A percentile compares a stretch with the other conserved stretches of the same genome.
Conservation (phyloP, 2,888 invertebrate species). For the Acrocyrtus sp. region DNA sequence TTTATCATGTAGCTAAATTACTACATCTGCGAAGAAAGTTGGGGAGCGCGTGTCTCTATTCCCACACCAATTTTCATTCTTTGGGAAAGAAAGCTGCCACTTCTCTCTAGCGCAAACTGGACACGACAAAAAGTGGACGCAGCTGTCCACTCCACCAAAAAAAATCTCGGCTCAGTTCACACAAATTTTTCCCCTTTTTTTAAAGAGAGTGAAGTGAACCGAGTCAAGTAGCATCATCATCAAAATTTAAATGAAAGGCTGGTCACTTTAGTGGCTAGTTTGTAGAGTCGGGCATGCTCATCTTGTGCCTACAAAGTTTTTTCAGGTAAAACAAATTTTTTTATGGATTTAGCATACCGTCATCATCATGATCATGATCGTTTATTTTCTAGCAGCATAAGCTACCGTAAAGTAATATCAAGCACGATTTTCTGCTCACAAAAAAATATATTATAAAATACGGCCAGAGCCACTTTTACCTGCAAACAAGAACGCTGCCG, state of each 20-base stretch:
- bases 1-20: too few relatives aligned
- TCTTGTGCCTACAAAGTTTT: conserved; percentile 38
- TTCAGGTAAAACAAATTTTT: conserved; percentile 8
- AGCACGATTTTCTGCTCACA: conserved; percentile 15
- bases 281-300: conserved; percentile 1
- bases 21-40: too few relatives aligned
- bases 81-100: conserved; percentile 2
- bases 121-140: conserved; percentile 30
- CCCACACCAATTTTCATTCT: conserved; percentile 1
- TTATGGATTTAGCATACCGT: background rate
- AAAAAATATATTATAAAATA: conserved; percentile 11
- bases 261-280: too few relatives aligned
- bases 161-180: background rate
- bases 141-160: too few relatives aligned
- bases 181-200: background rate
- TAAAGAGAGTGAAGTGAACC: background rate
- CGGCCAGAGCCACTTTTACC: too few relatives aligned
- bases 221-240: background rate
- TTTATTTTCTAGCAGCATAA: conserved; percentile 38
- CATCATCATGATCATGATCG: background rate
- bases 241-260: too few relatives aligned
- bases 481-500: too few relatives aligned
- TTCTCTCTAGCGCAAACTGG: conserved; percentile 28
- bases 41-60: conserved; percentile 29
- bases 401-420: conserved; percentile 31